Percentiles rank a stretch among this genome's conserved stretches.
Conservation (phyloP, 92 coral and sea anemone genomes). For the Umimayanthus kanabou region DNA sequence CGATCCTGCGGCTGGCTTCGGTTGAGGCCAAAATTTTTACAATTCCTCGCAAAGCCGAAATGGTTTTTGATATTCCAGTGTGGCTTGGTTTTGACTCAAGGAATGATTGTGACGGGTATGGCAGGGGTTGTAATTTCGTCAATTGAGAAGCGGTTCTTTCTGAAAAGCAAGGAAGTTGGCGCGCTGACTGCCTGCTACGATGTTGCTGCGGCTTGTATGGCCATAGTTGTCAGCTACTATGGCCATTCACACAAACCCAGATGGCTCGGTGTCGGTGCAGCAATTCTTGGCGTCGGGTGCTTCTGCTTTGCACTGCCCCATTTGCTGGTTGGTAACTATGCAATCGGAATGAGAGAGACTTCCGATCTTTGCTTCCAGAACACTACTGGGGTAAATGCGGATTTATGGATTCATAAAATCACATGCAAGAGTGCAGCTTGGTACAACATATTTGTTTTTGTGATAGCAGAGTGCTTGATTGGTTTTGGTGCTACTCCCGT, state of each 20-base stretch:
- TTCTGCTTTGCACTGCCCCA: constrained; percentile 94
- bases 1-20: constrained; percentile 66
- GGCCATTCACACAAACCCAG: constrained; percentile 97
- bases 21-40: constrained; percentile 68
- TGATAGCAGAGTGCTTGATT: constrained; percentile 86
- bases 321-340: constrained; percentile 70
- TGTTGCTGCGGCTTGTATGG: constrained; percentile 84
- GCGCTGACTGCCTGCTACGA: constrained; percentile 84
- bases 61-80: constrained; percentile 94
- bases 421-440: constrained; percentile 76
- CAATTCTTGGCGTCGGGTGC: constrained; percentile 86
- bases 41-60: constrained; percentile 71
- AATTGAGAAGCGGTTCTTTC: constrained; percentile 82
- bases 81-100: constrained; percentile 85
- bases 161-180: constrained; percentile 85
- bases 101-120: constrained; percentile 92
- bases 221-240: constrained; percentile 86
- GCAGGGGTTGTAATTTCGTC: constrained; percentile 93
- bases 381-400: constrained; percentile 33
- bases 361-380: constrained; percentile 64
- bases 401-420: constrained; percentile 29
- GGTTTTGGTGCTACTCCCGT: constrained; percentile 99
- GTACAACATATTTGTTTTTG: constrained; percentile 86
- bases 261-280: constrained; percentile 92
- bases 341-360: constrained; percentile 60